phyloP scores from a whole-genome alignment of 2,888 invertebrate genomes.

The Lithophane semibrunnea region DNA sequence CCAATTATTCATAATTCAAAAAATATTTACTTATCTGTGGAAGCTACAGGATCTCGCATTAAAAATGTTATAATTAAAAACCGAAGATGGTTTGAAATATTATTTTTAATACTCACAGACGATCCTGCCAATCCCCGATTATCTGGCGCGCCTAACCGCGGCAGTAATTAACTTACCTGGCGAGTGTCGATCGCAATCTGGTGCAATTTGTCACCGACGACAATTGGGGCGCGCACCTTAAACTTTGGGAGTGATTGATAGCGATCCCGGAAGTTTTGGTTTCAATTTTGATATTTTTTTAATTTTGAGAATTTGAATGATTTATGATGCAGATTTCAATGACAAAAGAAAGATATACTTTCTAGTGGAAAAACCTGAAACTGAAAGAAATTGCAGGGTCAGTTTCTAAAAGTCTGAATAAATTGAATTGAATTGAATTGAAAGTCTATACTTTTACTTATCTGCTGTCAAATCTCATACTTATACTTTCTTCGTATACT shows the following conservation, averaged over 20 bases:
- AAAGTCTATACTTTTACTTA: not conserved
- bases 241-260: slow-evolving; percentile 57
- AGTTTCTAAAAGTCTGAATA: not conserved
- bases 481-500: not conserved
- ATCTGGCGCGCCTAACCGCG: slow-evolving; percentile 9
- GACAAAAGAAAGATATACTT: not conserved
- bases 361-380: not conserved
- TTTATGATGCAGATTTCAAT: not conserved
- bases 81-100: not conserved
- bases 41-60: not conserved
- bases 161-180: slow-evolving; percentile 51
- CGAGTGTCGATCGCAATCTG: slow-evolving; percentile 55
- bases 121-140: slow-evolving; percentile 11
- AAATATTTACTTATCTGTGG: not conserved
- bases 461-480: not conserved
- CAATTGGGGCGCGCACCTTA: slow-evolving; percentile 62
- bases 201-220: slow-evolving; percentile 65
- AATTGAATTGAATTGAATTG: too few species aligned
- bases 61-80: not conserved
- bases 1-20: not conserved
- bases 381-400: not conserved
- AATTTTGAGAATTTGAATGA: not conserved
- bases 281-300: slow-evolving; percentile 39
- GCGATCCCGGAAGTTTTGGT: slow-evolving; percentile 20
- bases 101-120: slow-evolving; percentile 6